Conservation (phyloP, 2,888 invertebrate species). For the Cerceris rybyensis region DNA sequence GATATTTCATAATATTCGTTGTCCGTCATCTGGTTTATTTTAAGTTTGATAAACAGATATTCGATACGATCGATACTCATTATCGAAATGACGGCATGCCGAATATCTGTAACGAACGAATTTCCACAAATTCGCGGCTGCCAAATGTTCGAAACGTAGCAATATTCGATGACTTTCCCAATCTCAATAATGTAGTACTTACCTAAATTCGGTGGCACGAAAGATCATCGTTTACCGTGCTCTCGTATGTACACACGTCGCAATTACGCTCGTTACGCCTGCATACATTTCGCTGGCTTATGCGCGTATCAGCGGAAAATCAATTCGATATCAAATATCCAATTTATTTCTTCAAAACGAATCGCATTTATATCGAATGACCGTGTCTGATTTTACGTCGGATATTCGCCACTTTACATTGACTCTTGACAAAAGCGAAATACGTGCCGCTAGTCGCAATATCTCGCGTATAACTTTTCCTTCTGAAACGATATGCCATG, state of each 20-base stretch:
- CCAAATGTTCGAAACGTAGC: not conserved
- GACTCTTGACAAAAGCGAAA: not conserved
- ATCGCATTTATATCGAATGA: slow-evolving; percentile 9
- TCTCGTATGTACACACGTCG: not conserved
- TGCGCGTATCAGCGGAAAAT: not conserved
- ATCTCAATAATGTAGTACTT: slow-evolving; percentile 20
- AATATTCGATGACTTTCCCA: not conserved
- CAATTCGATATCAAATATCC: slow-evolving; percentile 34
- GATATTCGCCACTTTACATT: slow-evolving; percentile 5
- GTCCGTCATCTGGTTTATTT: not conserved
- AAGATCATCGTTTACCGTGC: slow-evolving; percentile 7
- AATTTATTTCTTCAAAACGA: slow-evolving; percentile 24
- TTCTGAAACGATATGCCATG: slow-evolving; percentile 21
- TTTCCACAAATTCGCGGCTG: not conserved
- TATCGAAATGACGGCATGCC: slow-evolving; percentile 22
- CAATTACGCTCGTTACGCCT: slow-evolving; percentile 16
- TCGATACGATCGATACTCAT: slow-evolving; percentile 8
- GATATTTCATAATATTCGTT: not conserved
- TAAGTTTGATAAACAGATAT: slow-evolving; percentile 11
- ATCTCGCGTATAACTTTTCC: not conserved
- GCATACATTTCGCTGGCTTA: slow-evolving; percentile 1
- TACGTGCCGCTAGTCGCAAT: not conserved
- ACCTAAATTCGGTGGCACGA: slow-evolving; percentile 35
- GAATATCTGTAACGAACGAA: slow-evolving; percentile 38
- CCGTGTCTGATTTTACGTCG: not conserved